Conservation (phyloP, 2,888 invertebrate genomes). For the Dryobotodes eremita region DNA sequence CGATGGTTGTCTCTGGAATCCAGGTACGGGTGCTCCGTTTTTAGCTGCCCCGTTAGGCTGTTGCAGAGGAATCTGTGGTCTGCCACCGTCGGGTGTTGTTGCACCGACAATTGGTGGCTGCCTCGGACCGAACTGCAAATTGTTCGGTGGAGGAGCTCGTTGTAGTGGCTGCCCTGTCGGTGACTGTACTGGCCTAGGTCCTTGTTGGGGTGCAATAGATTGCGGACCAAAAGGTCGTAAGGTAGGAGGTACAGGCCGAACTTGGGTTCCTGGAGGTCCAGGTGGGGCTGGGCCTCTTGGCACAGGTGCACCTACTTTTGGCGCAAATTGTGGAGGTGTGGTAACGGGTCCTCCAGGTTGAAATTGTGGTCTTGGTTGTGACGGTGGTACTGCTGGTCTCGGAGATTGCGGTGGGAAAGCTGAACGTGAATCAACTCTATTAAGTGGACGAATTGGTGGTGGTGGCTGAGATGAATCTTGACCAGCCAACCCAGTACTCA, state of each 20-base stretch:
- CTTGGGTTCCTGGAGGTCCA: slow-evolving; percentile 78
- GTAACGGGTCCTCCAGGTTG: slow-evolving; percentile 87
- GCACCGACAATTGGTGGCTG: slow-evolving; percentile 80
- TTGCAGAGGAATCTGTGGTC: slow-evolving; percentile 73
- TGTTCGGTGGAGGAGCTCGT: slow-evolving; percentile 87
- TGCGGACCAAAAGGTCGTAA: slow-evolving; percentile 84
- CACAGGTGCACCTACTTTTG: slow-evolving; percentile 79
- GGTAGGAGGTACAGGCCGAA: slow-evolving; percentile 78
- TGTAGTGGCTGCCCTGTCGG: slow-evolving; percentile 80
- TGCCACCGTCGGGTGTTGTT: slow-evolving; percentile 82
- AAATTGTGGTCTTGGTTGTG: slow-evolving; percentile 84
- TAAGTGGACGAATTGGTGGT: slow-evolving; percentile 82
- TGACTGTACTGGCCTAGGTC: slow-evolving; percentile 79
- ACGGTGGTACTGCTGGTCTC: slow-evolving; percentile 78
- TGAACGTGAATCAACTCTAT: slow-evolving; percentile 84
- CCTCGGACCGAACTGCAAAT: slow-evolving; percentile 88
- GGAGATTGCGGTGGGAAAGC: slow-evolving; percentile 79
- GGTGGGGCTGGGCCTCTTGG: slow-evolving; percentile 79
- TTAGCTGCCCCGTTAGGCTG: slow-evolving; percentile 80
- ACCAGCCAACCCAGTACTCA: slow-evolving; percentile 76
- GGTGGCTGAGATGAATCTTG: slow-evolving; percentile 79
- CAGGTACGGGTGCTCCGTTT: slow-evolving; percentile 73
- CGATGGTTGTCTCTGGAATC: slow-evolving; percentile 85
- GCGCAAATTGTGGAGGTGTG: slow-evolving; percentile 79
- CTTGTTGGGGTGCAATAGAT: slow-evolving; percentile 82